These are phyloP conservation scores for Drosophila lacicola DNA, from an alignment of 2,888 invertebrate genomes.

Conservation along the genomic window DNA sequence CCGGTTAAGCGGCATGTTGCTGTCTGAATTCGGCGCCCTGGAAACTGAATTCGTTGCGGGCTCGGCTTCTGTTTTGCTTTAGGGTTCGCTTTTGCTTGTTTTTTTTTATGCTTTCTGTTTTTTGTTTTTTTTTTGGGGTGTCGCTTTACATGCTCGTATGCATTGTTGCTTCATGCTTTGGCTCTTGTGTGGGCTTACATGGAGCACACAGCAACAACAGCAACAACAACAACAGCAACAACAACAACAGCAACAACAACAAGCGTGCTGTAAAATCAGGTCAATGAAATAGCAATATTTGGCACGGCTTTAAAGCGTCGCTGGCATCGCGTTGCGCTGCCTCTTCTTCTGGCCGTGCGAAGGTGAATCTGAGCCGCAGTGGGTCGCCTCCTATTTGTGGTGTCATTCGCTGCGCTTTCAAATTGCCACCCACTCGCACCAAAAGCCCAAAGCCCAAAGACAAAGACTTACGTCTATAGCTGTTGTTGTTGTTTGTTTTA, in stretches of 20 bases:
- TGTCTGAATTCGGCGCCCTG: conserved; percentile 41
- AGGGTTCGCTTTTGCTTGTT: conserved; percentile 15
- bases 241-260: conserved; percentile 14
- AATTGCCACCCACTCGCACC: conserved; percentile 29
- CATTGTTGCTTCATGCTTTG: conserved; percentile 73
- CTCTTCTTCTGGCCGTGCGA: conserved; percentile 50
- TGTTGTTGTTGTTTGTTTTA: conserved; percentile 7
- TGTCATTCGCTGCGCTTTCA: conserved; percentile 38
- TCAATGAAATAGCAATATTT: conserved; percentile 82
- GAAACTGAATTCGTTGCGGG: conserved; percentile 25
- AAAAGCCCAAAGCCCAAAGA: background rate
- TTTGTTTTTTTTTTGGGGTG: conserved; percentile 48
- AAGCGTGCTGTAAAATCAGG: conserved; percentile 69
- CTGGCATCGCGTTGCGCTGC: conserved; percentile 62
- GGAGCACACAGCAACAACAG: conserved; percentile 30
- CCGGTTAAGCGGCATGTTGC: conserved; percentile 74
- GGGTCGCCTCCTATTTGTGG: conserved; percentile 16
- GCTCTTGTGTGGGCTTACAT: conserved; percentile 63
- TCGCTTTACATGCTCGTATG: conserved; percentile 69
- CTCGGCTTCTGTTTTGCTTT: conserved; percentile 22
- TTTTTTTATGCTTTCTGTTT: conserved; percentile 6
- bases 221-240: conserved; percentile 23
- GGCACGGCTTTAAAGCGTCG: conserved; percentile 68
- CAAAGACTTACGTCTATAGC: conserved; percentile 2
- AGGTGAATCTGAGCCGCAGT: conserved; percentile 47